Conservation (phyloP, 2,888 invertebrate species). For the Gortyna flavago region DNA sequence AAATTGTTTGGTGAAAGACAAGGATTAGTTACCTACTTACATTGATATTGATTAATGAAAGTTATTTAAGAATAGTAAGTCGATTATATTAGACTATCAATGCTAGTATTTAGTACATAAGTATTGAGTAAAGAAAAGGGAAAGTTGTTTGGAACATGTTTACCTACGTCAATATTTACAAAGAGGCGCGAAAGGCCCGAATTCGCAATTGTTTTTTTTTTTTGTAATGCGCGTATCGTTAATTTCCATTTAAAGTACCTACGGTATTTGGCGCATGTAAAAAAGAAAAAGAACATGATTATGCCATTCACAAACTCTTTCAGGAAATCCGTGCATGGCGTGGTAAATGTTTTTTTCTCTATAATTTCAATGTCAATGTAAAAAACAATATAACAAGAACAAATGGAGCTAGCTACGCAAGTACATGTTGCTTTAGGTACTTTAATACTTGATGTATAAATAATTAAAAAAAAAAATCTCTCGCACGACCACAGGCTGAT, state of each 20-base stretch:
- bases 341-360: slow-evolving; percentile 17
- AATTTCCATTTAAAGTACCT: slow-evolving; percentile 10
- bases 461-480: slow-evolving; percentile 20
- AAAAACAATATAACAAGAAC: slow-evolving; percentile 6
- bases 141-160: slow-evolving; percentile 51
- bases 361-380: slow-evolving; percentile 46
- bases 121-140: slow-evolving; percentile 33
- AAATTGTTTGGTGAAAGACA: no score
- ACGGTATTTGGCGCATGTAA: neutral
- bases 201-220: neutral
- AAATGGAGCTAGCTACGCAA: neutral
- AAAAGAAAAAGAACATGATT: neutral
- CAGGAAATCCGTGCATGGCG: slow-evolving; percentile 31
- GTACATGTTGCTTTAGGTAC: neutral
- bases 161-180: slow-evolving; percentile 29
- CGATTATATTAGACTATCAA: neutral
- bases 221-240: neutral
- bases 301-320: slow-evolving; percentile 9
- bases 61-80: neutral
- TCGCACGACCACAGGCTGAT: slow-evolving; percentile 20
- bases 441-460: neutral
- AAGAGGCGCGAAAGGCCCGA: neutral
- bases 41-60: no score
- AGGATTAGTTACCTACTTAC: no score
- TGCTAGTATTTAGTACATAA: slow-evolving; percentile 5